Conservation (phyloP, 2,113 vertebrate genomes). For the Emydocephalus ijimae region DNA sequence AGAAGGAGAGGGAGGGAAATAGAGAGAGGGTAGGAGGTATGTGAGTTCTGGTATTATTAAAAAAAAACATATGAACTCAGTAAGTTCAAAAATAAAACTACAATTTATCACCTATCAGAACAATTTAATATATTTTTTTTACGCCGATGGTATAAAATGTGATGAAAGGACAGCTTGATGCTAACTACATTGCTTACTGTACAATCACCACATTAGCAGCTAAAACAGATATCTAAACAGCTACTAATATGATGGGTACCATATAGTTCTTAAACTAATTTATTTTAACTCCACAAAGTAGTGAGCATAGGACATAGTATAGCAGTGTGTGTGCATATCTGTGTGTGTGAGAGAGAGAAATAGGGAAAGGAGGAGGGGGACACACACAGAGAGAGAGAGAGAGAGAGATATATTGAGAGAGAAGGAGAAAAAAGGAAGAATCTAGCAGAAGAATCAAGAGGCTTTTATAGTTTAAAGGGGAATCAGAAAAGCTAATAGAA, state of each 20-base stretch:
- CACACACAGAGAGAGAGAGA: too few species aligned
- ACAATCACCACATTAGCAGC: neutral
- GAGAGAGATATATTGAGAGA: rapidly evolving
- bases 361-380: too few species aligned
- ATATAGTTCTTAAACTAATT: neutral
- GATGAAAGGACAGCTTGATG: neutral
- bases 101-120: neutral
- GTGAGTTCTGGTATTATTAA: neutral
- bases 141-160: neutral
- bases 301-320: neutral
- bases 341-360: too few species aligned
- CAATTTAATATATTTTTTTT: neutral
- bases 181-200: neutral
- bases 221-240: neutral
- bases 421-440: neutral
- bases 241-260: neutral
- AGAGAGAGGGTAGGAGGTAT: neutral
- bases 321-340: too few species aligned
- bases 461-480: neutral
- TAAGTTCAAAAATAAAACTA: neutral
- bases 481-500: neutral
- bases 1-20: too few species aligned
- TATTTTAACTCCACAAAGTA: neutral
- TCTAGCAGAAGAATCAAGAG: neutral
- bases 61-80: neutral